Evolutionary conservation across 2,888 invertebrate species (phyloP).

Genomic region (Bhutanitis thaidina): DNA sequence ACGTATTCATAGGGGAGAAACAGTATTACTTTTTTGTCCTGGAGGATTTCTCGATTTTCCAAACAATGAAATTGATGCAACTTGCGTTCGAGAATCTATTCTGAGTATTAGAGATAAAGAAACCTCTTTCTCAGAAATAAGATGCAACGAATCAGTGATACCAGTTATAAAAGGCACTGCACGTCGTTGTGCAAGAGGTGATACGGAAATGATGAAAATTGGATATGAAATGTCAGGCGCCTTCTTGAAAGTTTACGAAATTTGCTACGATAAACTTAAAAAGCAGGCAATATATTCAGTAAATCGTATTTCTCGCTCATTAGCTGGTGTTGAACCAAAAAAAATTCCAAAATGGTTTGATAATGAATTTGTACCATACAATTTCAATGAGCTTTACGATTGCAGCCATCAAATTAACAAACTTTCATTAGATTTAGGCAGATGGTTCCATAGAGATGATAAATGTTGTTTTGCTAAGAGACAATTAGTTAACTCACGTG

Average conservation of each 20-base stretch:
- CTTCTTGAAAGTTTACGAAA: conserved; percentile 37
- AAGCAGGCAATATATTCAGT: conserved; percentile 16
- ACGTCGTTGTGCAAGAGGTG: conserved; percentile 26
- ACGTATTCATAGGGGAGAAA: conserved; percentile 30
- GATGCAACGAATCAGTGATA: conserved; percentile 34
- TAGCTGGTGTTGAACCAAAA: background rate
- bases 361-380: conserved; percentile 15
- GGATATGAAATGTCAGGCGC: conserved; percentile 28
- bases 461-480: conserved; percentile 44
- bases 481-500: conserved; percentile 45
- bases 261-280: conserved; percentile 32
- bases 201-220: conserved; percentile 35
- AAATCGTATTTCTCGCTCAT: background rate
- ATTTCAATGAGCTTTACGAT: conserved; percentile 37
- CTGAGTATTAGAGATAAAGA: conserved; percentile 29
- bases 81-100: conserved; percentile 33
- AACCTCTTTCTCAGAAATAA: conserved; percentile 36
- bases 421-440: conserved; percentile 24
- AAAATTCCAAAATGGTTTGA: conserved; percentile 30
- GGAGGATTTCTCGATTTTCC: conserved; percentile 29
- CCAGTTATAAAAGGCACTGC: conserved; percentile 28
- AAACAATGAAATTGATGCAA: conserved; percentile 23
- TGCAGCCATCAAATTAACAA: conserved; percentile 32
- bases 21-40: conserved; percentile 38
- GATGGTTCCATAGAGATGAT: conserved; percentile 28